These are phyloP conservation scores for Hemiprocne comata DNA, from an alignment of 2,113 vertebrate species.

Conservation along the genomic window DNA sequence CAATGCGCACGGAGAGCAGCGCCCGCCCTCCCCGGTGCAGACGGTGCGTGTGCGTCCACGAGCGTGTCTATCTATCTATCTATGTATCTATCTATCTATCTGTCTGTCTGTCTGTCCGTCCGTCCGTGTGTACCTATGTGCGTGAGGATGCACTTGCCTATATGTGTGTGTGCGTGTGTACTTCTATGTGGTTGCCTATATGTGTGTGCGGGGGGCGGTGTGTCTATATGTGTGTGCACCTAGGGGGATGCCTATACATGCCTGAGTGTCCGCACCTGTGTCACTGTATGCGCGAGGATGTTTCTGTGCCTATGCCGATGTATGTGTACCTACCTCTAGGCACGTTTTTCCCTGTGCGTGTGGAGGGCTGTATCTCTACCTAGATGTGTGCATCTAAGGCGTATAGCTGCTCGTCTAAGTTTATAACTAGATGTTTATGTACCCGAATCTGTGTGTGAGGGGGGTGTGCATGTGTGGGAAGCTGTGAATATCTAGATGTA, in stretches of 20 bases:
- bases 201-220: not conserved
- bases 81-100: too few relatives aligned
- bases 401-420: not conserved
- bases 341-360: too few relatives aligned
- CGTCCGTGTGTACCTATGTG: not conserved
- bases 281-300: not conserved
- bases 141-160: too few relatives aligned
- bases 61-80: not conserved
- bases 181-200: too few relatives aligned
- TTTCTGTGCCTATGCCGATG: not conserved
- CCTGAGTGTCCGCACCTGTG: not conserved
- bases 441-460: rapidly evolving
- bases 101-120: too few relatives aligned
- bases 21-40: not conserved
- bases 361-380: rapidly evolving
- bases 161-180: too few relatives aligned
- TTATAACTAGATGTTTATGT: rapidly evolving
- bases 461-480: rapidly evolving
- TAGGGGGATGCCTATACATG: rapidly evolving
- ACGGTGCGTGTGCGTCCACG: constrained; percentile 23
- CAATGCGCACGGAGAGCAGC: constrained; percentile 13
- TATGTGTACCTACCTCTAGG: not conserved
- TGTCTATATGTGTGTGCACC: rapidly evolving
- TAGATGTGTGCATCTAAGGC: not conserved
- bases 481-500: not conserved